Base-by-base conservation (phyloP, 35 echinoderm and acorn worm genomes). In the Eucidaris tribuloides region DNA sequence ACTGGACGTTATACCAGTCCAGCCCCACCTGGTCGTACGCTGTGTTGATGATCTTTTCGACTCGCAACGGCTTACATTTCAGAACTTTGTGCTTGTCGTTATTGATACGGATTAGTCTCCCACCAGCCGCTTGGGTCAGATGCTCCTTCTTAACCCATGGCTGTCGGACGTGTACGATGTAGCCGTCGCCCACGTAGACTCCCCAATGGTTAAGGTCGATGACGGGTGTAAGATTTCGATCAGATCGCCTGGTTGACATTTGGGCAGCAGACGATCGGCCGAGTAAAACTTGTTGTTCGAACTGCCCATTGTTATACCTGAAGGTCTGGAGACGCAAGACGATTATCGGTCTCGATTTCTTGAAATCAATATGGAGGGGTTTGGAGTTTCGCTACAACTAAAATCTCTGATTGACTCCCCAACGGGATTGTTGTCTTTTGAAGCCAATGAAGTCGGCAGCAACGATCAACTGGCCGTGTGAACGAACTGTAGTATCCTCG, bases 1-100 rank as follows among this genome's bases (percentile, higher is more conserved):
- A 99, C 68, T 99, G 96, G 15, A 93, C 66, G 41, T 90, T 99
- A 46, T 93, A 99, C 96, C 96, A 99, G 34, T 99, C 96, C 39
- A 99, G n/a, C 18, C 96, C 96, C 18, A 99, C 61, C 45, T 99
- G 86, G 36, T 87, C 87, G 36, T 90, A 64, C 1, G 96, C 96
- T 0, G 90, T 89, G 23, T 88, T 71, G 7, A 99, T 42, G 15
- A 99, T 93, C 57, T 93, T 88, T 23, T 88, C 79, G 0, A 83
- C 37, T 5, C 70, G 77, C 49, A 90, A 58, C 3, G 79, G 71
- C 13, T 91, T 83, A 46, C 58, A 87, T 68, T 97, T 88, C 62
- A 97, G 65, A 29, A 97, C 77, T 29, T 62, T 57, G 42, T 99
- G 96, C 84, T 90, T 92, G 34, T 84, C 80, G 28, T 99, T 99